A percentile compares a stretch with the other conserved stretches of the same genome.
phyloP scores from a whole-genome alignment of 1,140 invertebrate genomes.

The Zaprionus nigranus region DNA sequence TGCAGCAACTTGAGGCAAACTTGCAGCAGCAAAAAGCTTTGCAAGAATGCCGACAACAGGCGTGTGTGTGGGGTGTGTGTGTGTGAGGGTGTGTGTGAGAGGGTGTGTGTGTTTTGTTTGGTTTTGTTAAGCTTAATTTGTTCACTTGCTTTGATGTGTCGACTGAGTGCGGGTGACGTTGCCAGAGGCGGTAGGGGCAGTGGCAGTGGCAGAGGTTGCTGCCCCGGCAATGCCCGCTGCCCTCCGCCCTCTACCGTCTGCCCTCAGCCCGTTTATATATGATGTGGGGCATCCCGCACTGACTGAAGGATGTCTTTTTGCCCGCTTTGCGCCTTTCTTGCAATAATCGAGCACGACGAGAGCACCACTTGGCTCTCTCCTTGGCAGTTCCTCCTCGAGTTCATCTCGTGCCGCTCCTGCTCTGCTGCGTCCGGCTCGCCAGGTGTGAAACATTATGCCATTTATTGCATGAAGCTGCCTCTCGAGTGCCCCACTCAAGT shows the following conservation, averaged over 20 bases:
- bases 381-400: background rate
- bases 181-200: background rate
- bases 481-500: conserved; percentile 41
- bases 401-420: conserved; percentile 1
- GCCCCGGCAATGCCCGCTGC: background rate
- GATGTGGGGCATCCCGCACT: background rate
- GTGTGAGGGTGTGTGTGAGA: conserved; percentile 2
- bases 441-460: conserved; percentile 52
- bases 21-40: conserved; percentile 54
- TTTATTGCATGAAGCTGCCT: conserved; percentile 32
- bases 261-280: background rate
- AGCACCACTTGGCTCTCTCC: conserved; percentile 31
- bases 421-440: conserved; percentile 2
- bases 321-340: conserved; percentile 45
- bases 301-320: conserved; percentile 34
- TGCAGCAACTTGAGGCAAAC: conserved; percentile 68
- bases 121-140: conserved; percentile 80
- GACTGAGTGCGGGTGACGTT: conserved; percentile 42
- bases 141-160: conserved; percentile 77
- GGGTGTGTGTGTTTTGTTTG: conserved; percentile 50
- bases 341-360: conserved; percentile 41
- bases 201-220: background rate
- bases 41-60: conserved; percentile 67
- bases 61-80: conserved; percentile 19
- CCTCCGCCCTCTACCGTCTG: background rate